Evolutionary conservation across 1,140 invertebrate species (phyloP), one percentile per base, ranked within the genome.

Genomic region (Anastrepha obliqua): DNA sequence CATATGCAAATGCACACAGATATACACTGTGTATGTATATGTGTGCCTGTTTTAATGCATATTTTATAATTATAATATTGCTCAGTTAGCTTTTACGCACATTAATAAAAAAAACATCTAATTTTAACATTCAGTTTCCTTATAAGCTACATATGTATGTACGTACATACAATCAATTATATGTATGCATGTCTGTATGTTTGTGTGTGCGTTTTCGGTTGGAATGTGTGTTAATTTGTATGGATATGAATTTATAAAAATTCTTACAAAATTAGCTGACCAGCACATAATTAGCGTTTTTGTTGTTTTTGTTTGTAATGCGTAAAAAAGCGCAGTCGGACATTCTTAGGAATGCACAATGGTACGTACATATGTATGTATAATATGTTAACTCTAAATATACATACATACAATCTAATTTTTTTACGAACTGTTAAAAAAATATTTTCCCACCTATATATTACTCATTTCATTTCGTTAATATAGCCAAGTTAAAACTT

Each of bases 1-100:
- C 39, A 67, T 11, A 8, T 67, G 29, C 20, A 65, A 3, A 65
- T 42, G 39, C 13, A 8, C 29, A 20, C 11, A 29, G 29, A 3
- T 65, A 39, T 13, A 67, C 39, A 67, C 11, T 42, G 29, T 42
- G 29, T 29, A 29, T 29, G 29, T 29, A 29, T 29, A 29, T 29
- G 29, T 29, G 29, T 29, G 29, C 29, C 29, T 39, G 2, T 42
- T 67, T 20, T 29, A 39, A 39, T 67, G 64, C 64, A 67, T 67
- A 67, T 13, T 81, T 81, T 55, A 81, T 9, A 81, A 81, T 47
- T 81, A 81, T n/a, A 81, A 62, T 55, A 81, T 81, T 81, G 74
- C 74, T 62, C n/a, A 62, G n/a, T 15, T 62, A 62, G 4, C 2
- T 5, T n/a, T 55, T 55, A 55, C 74, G 74, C 74, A 81, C 44